A percentile compares a stretch with the other conserved stretches of the same genome.
Evolutionary conservation across 1,140 invertebrate species (phyloP).

Genomic region (Steinernema feltiae): DNA sequence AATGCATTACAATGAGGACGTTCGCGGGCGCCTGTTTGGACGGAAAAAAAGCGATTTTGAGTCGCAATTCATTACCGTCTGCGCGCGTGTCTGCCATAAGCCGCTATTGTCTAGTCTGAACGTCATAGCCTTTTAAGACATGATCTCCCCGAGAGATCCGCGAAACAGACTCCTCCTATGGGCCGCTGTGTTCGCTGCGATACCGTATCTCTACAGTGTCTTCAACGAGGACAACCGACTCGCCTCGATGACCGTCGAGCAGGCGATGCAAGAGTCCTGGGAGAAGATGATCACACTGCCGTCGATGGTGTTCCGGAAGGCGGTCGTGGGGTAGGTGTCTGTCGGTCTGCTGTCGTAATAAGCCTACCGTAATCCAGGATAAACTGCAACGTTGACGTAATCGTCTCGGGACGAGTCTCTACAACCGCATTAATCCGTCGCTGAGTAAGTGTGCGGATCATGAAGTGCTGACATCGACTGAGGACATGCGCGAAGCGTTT

Average conservation of each 20-base stretch:
- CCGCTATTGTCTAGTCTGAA: no score
- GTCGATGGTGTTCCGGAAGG: constrained; percentile 54
- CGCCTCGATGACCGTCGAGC: constrained; percentile 51
- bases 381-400: constrained; percentile 61
- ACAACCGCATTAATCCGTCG: constrained; percentile 53
- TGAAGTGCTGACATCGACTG: constrained; percentile 52
- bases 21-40: no score
- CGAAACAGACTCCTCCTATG: not conserved
- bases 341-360: no score
- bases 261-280: constrained; percentile 57
- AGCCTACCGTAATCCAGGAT: constrained; percentile 60
- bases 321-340: constrained; percentile 61
- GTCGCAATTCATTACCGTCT: not conserved
- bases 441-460: constrained; percentile 54
- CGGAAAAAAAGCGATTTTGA: not conserved
- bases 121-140: not conserved
- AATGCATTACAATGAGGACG: no score
- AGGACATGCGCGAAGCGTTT: constrained; percentile 60
- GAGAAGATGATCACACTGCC: constrained; percentile 57
- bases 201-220: constrained; percentile 29
- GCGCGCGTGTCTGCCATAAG: not conserved
- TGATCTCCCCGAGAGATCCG: not conserved
- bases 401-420: constrained; percentile 58
- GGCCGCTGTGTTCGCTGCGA: not conserved
- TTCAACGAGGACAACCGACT: constrained; percentile 54